Evolutionary conservation across 2,888 invertebrate genomes (phyloP), one percentile per base, ranked within the genome.

Genomic region (Dromius quadrimaculatus): DNA sequence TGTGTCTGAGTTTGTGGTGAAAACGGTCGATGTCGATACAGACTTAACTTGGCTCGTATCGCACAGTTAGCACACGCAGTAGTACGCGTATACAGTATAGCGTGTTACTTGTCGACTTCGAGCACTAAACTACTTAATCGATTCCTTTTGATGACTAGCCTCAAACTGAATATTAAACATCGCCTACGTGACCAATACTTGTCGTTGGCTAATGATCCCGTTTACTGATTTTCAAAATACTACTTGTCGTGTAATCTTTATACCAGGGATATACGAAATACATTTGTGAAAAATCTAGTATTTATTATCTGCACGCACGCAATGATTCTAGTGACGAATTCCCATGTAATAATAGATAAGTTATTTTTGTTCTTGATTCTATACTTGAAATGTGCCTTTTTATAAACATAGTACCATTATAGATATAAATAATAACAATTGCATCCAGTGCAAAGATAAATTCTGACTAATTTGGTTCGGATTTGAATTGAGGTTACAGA

Each of bases 11-110:
- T 5, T 5, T 32, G 9, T 32, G 9, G 5, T 32, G 9, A 5
- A 32, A 32, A n/a, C 36, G 61, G 19, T 64, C 64, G 64, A 64
- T 64, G 34, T 64, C 64, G 64, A 64, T 64, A 64, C 45, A 64
- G 34, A 34, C 47, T 64, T 64, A 34, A 63, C 63, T n/a, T 19
- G 17, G 47, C 32, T 20, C 41, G 17, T 64, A 20, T 43, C 34
- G 47, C 20, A 13, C 15, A 64, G 32, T 28, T 47, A 64, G 17
- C 45, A 64, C 64, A 47, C 47, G 43, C 28, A 41, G 28, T 19
- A 2, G 19, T 11, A 23, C 32, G 11, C 13, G 50, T 15, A 54
- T 15, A 11, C 4, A 41, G 13, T 15, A 13, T 6, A 15, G 41
- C 28, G 4, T 28, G 28, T 28, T 8, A 28, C 28, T 28, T 28